Evolutionary conservation across 1,140 invertebrate species (phyloP), one percentile per base, ranked within the genome.

Genomic region (Cardiocondyla obscurior): DNA sequence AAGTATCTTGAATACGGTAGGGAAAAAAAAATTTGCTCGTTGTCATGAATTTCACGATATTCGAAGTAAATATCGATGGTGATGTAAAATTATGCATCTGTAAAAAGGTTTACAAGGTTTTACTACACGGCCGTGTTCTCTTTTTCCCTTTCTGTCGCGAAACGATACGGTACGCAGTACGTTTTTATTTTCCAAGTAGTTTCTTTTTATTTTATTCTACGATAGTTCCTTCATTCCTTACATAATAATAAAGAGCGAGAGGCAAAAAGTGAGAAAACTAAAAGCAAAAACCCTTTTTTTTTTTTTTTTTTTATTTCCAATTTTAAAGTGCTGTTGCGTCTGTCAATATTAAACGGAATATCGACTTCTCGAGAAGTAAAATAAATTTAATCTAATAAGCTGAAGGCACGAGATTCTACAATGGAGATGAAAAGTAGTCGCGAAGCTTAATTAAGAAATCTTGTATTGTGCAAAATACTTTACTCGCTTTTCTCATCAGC

Each of bases 381-480:
- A n/a, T 73, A 55, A 57, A 73, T 28, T 73, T 19, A 58, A 73
- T 7, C 60, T 60, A 60, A 72, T 72, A 72, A 46, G 46, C 65
- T 69, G 44, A 19, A 19, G 57, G 33, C 8, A 36, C 30, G 25
- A 74, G 39, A n/a, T 53, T 3, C 12, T 33, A 42, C 6, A 19
- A 74, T n/a, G 39, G n/a, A 60, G 57, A 44, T 60, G 39, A 74
- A 28, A 30, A 69, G 46, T 36, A 39, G 51, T 39, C 7, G 22
- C n/a, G 36, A 42, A 46, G 55, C 12, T 73, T 73, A 58, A 74
- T 74, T 58, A 60, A 46, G 30, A 33, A 60, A 28, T 8, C 10
- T 30, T 0, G 14, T 39, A 72, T 53, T 33, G 28, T 33, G n/a
- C 7, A 12, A 4, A 36, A 19, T 53, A 8, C 33, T 39, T 57